Base-by-base conservation (phyloP, 2,113 vertebrate species). In the Pseudonaja textilis region DNA sequence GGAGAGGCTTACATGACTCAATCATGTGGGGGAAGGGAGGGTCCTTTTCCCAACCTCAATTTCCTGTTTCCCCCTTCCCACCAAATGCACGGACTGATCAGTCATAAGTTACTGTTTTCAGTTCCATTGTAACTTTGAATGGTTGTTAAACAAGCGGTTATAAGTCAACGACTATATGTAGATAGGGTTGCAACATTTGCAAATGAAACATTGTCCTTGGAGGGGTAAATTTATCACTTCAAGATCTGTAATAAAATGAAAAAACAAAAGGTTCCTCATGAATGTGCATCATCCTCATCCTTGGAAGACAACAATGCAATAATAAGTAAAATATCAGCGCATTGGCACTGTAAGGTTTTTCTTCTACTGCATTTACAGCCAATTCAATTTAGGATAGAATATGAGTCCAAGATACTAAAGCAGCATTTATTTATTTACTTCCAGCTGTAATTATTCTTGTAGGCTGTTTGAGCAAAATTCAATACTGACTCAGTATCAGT, bases 371-470 rank as follows among this genome's bases (percentile, higher is more conserved):
- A 25, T 3, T 47, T 34, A 81, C 42, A 56, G 59, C 11, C 29
- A 85, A 29, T 85, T 89, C 42, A 25, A 18, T 85, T 29, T 8
- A 89, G 52, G 42, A 25, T 39, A 52, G 14, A 25, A 26, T 56
- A 85, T 50, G 42, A 18, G 39, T 59, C 57, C 45, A 89, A 34
- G 92, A 89, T 89, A 85, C n/a, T 81, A 90, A 52, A 26, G 29
- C 61, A 89, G 54, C 69, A 86, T 42, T 85, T 89, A 57, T 23
- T 26, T 42, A 86, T 90, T 89, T 93, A 56, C 85, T 93, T 90
- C 54, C 26, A 59, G 64, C 26, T 25, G 88, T 92, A 92, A 92
- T 92, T 89, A 92, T 88, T 89, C 7, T 86, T 93, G 86, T 88
- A 93, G 42, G 55, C 88, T 90, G 52, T 55, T 55, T 90, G 55